Evolutionary conservation across 1,140 invertebrate species (phyloP), one percentile per base, ranked within the genome.

Genomic region (Polypedilum pembai): DNA sequence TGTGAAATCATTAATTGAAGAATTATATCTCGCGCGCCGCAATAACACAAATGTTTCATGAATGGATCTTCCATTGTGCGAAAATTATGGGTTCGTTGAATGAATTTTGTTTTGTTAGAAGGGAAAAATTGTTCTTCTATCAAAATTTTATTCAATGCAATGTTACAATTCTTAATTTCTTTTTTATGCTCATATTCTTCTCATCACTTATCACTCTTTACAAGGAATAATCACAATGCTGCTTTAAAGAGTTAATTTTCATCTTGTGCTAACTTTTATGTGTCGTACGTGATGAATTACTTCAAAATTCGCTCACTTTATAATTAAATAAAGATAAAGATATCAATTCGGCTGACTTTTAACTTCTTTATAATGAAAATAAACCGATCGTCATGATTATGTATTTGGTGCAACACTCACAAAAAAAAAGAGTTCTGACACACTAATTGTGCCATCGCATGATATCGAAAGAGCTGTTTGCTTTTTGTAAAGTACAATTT

Each of bases 281-380:
- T 69, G 65, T 69, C 20, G 17, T 69, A 69, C 65, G 65, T 69
- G 65, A 69, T 69, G 20, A 69, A 69, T 69, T 69, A 21, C 65
- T 21, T 56, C n/a, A 12, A n/a, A 56, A 56, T 56, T 8, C 10
- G 15, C n/a, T 12, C 15, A 33, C n/a, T n/a, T 56, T 56, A 56
- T 56, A 56, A 56, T 56, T 56, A 56, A 56, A 56, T 56, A 56
- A 56, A 56, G 45, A 56, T 56, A 56, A 56, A 56, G 45, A 56
- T 56, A 56, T 56, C 45, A 56, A 12, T 56, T 56, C 8, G 24
- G 24, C 24, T 33, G 24, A 33, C 24, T 33, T 33, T 12, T 15
- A 56, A 15, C 8, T 15, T 56, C 12, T 15, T 12, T 33, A 4
- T 56, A 56, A 56, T 56, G 45, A 45, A 45, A 45, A 12, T 56